A percentile compares a stretch with the other conserved stretches of the same genome.
phyloP scores from a whole-genome alignment of 2,888 invertebrate genomes.

The Drosophila suboccidentalis region DNA sequence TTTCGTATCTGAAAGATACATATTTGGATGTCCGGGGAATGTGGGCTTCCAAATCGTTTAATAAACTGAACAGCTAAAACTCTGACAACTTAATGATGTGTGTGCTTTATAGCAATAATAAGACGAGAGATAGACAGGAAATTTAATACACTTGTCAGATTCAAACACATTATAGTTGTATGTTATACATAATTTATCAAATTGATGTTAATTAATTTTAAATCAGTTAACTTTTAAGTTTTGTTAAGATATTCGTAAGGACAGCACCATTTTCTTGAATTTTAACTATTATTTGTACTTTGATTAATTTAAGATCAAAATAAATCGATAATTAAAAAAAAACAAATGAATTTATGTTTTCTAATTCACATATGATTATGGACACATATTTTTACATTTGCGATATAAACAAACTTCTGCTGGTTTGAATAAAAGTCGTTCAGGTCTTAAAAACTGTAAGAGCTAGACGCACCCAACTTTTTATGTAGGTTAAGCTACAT shows the following conservation, averaged over 20 bases:
- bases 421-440: no score
- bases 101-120: conserved; percentile 19
- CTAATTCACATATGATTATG: neutral
- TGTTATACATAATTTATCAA: neutral
- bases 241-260: neutral
- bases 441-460: no score
- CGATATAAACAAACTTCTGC: no score
- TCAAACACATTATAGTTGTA: neutral
- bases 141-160: conserved; percentile 1
- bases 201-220: neutral
- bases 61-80: conserved; percentile 40
- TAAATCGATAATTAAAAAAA: neutral
- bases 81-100: conserved; percentile 40
- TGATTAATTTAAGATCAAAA: neutral
- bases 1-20: conserved; percentile 6
- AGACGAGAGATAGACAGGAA: neutral
- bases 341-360: neutral
- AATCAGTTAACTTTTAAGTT: neutral
- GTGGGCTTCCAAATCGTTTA: conserved; percentile 30
- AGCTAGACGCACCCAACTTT: no score
- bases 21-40: neutral
- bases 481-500: no score
- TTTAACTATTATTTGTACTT: no score
- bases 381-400: no score
- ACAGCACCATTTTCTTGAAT: neutral